Evolutionary conservation across 2,888 invertebrate genomes (phyloP), one percentile per base, ranked within the genome.

Genomic region (Taenaris catops): DNA sequence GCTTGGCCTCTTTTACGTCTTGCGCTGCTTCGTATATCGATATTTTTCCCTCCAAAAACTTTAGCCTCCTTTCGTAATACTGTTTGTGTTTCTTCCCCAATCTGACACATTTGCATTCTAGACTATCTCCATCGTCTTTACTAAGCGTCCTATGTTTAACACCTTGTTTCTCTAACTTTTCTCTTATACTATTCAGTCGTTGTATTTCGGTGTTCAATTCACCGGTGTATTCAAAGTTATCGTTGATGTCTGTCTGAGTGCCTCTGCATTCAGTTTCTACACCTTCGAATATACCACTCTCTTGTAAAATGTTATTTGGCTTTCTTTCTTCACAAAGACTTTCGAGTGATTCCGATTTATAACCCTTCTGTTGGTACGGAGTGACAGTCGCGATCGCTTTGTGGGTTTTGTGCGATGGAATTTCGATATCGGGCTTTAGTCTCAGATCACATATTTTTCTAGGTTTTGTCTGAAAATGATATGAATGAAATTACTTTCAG

Each of bases 201-300:
- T 89, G 89, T 54, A 90, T 88, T 78, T 91, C 90, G 37, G 89
- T 89, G 61, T 88, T 88, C 8, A 90, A 59, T 65, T 90, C 89
- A 55, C 88, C 81, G 41, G 67, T 73, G 56, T 73, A 79, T 65
- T 87, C 87, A 51, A 81, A 80, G 51, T 63, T 74, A 40, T 89
- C 89, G 53, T 88, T 89, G 18, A 80, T 79, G 34, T 90, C 90
- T 32, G 89, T 90, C 62, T 90, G 89, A 41, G 89, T 89, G 44
- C 74, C 58, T 44, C 70, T 81, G 21, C 69, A 67, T 42, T 83
- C 83, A 37, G 81, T 78, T 48, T 88, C 88, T 14, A 78, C 88
- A 25, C 86, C 91, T 55, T 92, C 93, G 55, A 93, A 93, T 48
- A 93, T 93, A 11, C 93, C 93, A 54, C 93, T 93, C 58, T 93